Evolutionary conservation across 2,888 invertebrate genomes (phyloP), one percentile per base, ranked within the genome.

Genomic region (Dascillus cervinus): DNA sequence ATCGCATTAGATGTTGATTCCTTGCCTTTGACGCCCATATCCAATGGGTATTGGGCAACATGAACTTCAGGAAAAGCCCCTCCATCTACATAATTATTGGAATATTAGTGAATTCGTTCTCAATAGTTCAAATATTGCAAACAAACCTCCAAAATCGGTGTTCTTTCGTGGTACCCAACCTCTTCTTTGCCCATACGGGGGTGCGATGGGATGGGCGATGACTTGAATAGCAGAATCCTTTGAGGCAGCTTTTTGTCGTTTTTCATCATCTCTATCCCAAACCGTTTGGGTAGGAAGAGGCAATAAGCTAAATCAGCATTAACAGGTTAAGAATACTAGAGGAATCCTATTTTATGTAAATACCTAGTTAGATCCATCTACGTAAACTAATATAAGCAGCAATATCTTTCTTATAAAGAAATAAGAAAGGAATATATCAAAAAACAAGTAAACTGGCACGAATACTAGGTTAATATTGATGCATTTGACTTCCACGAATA

Each of bases 61-160:
- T 85, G 87, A 41, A 97, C 90, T 69, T 98, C 98, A 0, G 98
- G 98, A 64, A 91, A 98, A 0, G 98, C 91, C 13, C 98, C 98
- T 1, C 98, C 98, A 77, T 97, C 97, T 60, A 75, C n/a, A n/a
- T n/a, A n/a, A n/a, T n/a, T n/a, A n/a, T n/a, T n/a, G n/a, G n/a
- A n/a, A n/a, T 9, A 35, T 19, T 19, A 26, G 9, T 11, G 6
- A 6, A 22, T 9, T 6, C 5, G 6, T 13, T 15, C 11, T 8
- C n/a, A 13, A 26, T 26, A n/a, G 4, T 6, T 11, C 23, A 22
- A 9, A 22, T n/a, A 9, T 6, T 15, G 4, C 17, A 11, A 22
- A 21, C 17, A 30, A 30, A 72, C 72, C 72, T 51, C 77, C 79
- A 61, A 70, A 82, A 52, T 82, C 81, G 1, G 77, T 87, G 28